A percentile compares a stretch with the other conserved stretches of the same genome.
These are phyloP conservation scores for Ennomos erosarius DNA, from an alignment of 2,888 invertebrate genomes.

Conservation along the genomic window DNA sequence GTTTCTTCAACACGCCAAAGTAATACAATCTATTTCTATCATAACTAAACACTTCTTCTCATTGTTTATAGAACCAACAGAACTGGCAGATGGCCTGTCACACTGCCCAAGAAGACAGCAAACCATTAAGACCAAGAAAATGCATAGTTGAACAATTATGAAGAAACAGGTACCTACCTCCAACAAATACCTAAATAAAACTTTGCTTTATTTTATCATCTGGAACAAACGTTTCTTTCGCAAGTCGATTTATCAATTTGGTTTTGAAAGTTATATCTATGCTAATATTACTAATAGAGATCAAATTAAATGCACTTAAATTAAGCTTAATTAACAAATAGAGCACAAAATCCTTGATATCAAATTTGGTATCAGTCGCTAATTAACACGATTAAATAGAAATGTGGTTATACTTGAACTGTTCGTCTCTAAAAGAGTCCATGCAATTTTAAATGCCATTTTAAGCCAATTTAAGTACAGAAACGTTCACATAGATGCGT, in stretches of 20 bases:
- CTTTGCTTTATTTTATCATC: too few relatives aligned
- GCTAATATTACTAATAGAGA: too few relatives aligned
- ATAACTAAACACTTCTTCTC: conserved; percentile 6
- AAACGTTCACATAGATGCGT: too few relatives aligned
- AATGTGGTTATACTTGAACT: conserved; percentile 19
- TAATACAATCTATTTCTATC: too few relatives aligned
- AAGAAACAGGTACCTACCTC: conserved; percentile 16
- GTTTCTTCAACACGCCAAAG: too few relatives aligned
- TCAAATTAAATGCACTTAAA: too few relatives aligned
- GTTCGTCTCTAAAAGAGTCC: not conserved
- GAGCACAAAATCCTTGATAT: conserved; percentile 16
- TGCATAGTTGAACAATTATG: conserved; percentile 20
- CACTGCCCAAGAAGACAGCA: conserved; percentile 13
- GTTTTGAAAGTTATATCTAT: too few relatives aligned
- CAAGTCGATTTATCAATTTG: too few relatives aligned
- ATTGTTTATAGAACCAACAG: conserved; percentile 21
- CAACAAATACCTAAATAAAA: not conserved
- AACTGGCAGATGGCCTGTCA: conserved; percentile 18
- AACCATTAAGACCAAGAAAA: conserved; percentile 16
- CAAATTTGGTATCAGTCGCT: not conserved
- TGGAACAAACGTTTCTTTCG: too few relatives aligned
- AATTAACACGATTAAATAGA: not conserved
- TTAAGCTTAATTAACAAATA: not conserved
- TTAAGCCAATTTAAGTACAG: too few relatives aligned
- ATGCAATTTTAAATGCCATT: too few relatives aligned